Evolutionary conservation across 2,888 invertebrate genomes (phyloP), one percentile per base, ranked within the genome.

Genomic region (Sylvicola cinctus): DNA sequence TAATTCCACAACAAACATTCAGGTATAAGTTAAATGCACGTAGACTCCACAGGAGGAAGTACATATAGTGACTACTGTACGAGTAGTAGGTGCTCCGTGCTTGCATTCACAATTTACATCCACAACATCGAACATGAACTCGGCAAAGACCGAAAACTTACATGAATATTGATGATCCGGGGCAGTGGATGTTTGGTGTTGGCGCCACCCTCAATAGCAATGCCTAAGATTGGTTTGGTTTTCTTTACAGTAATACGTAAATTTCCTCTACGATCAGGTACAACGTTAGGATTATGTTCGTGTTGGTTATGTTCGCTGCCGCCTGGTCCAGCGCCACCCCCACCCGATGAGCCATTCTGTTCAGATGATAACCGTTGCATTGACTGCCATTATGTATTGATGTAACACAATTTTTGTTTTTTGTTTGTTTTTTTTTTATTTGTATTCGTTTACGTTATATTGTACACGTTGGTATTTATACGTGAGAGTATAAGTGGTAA

Each of bases 181-280:
- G 93, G 93, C 49, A 91, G 66, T 36, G 87, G 84, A 61, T 93
- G 91, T 52, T 83, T 81, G 31, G 93, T 93, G 59, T 95, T 90
- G 47, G 85, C 84, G 41, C 95, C 95, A 40, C 95, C 95, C 63
- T 93, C 93, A 49, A 95, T 93, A 41, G 91, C 93, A 50, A 95
- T 87, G 44, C 95, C 93, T 47, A 95, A 70, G 49, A 87, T 85
- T 32, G 90, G 84, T 61, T 88, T 88, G 36, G 80, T 83, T 63
- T 93, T 93, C 60, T 81, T 81, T 44, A 93, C 84, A 44, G 78
- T 77, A 48, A 90, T 78, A 55, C 83, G 70, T 49, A 87, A 68
- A 61, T 84, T 84, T 45, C 85, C 85, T 60, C 81, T 81, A 58
- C 81, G 76, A 61, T 85, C 85, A 47, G 77, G 67, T 48, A 79